Percentiles rank a stretch among this genome's conserved stretches.
Conservation (phyloP, 92 coral and sea anemone genomes). For the Epizoanthus stellaris region DNA sequence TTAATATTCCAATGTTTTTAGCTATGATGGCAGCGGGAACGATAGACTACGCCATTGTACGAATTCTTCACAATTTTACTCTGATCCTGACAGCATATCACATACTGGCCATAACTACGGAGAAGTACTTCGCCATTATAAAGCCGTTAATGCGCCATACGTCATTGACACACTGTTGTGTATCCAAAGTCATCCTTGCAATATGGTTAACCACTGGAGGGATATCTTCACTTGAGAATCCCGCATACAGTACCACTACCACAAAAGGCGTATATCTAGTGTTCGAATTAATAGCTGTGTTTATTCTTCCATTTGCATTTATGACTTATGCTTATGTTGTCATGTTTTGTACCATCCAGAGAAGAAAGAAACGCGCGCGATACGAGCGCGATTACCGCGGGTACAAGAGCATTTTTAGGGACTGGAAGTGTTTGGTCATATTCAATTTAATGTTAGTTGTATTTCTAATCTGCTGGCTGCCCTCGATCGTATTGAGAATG, state of each 20-base stretch:
- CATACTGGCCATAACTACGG: slow-evolving; percentile 19
- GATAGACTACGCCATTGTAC: background rate
- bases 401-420: background rate
- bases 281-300: background rate
- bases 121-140: slow-evolving; percentile 23
- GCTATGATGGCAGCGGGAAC: background rate
- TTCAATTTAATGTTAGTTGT: slow-evolving; percentile 15
- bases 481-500: background rate
- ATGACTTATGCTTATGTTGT: slow-evolving; percentile 23
- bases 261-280: background rate
- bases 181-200: background rate
- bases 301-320: slow-evolving; percentile 3
- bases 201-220: slow-evolving; percentile 11
- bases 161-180: slow-evolving; percentile 7
- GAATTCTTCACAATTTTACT: slow-evolving; percentile 10
- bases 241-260: background rate
- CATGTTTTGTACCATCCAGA: slow-evolving; percentile 20
- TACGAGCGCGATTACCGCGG: background rate
- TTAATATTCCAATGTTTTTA: slow-evolving; percentile 26
- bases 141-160: slow-evolving; percentile 17
- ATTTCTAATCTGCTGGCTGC: slow-evolving; percentile 26
- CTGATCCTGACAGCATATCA: slow-evolving; percentile 32
- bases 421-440: slow-evolving; percentile 28
- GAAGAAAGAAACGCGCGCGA: slow-evolving; percentile 2
- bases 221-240: background rate